A percentile compares a stretch with the other conserved stretches of the same genome.
Conservation (phyloP, 2,113 vertebrate species). For the Dinomys branickii region DNA sequence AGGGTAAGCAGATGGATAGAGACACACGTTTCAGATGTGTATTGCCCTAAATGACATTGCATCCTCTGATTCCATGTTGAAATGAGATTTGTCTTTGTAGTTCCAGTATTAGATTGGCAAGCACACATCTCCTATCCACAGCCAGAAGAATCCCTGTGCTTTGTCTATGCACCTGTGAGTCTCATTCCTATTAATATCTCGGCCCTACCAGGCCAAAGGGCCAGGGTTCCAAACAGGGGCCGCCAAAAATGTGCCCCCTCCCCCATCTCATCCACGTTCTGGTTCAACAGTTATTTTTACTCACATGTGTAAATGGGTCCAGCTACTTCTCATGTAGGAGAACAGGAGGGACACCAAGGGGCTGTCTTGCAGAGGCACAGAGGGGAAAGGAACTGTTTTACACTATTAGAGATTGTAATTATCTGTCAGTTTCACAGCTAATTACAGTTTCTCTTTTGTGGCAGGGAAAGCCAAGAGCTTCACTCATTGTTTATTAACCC, state of each 20-base stretch:
- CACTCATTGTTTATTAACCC: background rate
- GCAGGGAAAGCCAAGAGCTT: background rate
- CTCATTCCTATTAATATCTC: slow-evolving; percentile 56
- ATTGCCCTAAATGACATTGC: background rate
- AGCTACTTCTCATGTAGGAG: background rate
- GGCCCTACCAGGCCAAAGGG: slow-evolving; percentile 6
- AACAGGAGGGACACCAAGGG: background rate
- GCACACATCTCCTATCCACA: slow-evolving; percentile 17
- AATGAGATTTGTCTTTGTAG: slow-evolving; percentile 45
- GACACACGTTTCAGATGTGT: background rate
- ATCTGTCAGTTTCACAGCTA: background rate
- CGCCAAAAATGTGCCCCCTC: background rate
- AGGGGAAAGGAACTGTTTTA: background rate
- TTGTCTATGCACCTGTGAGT: slow-evolving; percentile 70
- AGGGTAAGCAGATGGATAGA: background rate
- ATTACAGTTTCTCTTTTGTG: background rate
- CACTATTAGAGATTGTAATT: background rate
- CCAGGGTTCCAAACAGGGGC: slow-evolving; percentile 25
- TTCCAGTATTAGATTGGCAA: background rate
- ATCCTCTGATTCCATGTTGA: slow-evolving; percentile 63
- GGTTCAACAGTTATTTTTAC: slow-evolving; percentile 54
- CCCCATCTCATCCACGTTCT: slow-evolving; percentile 16
- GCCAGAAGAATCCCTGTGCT: slow-evolving; percentile 53
- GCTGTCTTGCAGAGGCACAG: background rate
- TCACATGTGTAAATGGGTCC: slow-evolving; percentile 4